Percentiles rank a stretch among this genome's conserved stretches.
Conservation (phyloP, 2,113 vertebrate genomes). For the Gopherus evgoodei region DNA sequence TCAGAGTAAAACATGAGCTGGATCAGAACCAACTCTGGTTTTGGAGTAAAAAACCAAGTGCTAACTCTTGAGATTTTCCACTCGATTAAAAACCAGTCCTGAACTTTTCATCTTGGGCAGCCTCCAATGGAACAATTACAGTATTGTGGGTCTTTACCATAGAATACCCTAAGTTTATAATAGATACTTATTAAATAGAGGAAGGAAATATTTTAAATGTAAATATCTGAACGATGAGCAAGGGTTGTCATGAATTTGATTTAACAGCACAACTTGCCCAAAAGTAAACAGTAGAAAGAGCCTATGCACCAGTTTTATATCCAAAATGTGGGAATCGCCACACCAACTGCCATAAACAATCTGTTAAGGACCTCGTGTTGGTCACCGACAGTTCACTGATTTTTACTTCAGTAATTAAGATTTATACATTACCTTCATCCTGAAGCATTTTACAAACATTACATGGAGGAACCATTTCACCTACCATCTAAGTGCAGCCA, state of each 20-base stretch:
- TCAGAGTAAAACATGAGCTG: not conserved
- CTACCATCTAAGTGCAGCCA: fast-evolving
- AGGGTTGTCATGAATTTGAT: not conserved
- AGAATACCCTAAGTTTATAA: not conserved
- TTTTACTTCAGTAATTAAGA: not conserved
- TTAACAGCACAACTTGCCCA: not conserved
- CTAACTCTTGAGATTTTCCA: not conserved
- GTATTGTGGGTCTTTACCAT: not conserved
- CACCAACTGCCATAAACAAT: fast-evolving
- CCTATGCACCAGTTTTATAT: fast-evolving
- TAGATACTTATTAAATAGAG: not conserved
- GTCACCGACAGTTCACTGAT: fast-evolving
- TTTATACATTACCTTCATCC: fast-evolving
- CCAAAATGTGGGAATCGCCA: not conserved
- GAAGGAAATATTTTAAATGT: not conserved
- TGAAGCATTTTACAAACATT: fast-evolving
- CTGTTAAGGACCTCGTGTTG: not conserved
- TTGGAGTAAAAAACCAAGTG: not conserved
- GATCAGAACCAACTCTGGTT: not conserved
- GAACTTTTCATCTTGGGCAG: not conserved
- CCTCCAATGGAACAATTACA: not conserved
- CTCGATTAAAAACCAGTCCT: not conserved
- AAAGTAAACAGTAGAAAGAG: not conserved
- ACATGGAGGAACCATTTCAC: not conserved
- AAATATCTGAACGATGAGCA: not conserved